Percentiles rank a stretch among this genome's conserved stretches.
Evolutionary conservation across 2,888 invertebrate species (phyloP).

Genomic region (Philereme transversata): DNA sequence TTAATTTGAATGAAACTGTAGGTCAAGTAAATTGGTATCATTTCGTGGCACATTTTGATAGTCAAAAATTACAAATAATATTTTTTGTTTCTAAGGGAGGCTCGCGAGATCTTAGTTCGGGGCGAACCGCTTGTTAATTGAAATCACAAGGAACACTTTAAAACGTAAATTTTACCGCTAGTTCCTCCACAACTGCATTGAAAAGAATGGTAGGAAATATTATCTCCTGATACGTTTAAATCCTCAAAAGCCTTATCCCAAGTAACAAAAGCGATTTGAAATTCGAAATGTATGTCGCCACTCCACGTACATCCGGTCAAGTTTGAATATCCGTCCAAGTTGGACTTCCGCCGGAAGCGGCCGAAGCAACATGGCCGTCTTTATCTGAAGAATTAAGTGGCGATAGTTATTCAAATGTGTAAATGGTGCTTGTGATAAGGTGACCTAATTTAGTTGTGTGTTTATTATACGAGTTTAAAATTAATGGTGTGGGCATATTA

Average conservation of each 20-base stretch:
- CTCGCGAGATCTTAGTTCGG: too few relatives aligned
- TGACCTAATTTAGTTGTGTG: conserved; percentile 18
- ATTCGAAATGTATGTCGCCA: conserved; percentile 82
- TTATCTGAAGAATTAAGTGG: conserved; percentile 81
- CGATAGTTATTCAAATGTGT: conserved; percentile 79
- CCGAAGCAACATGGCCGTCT: conserved; percentile 78
- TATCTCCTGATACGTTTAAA: conserved; percentile 8
- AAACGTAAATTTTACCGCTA: too few relatives aligned
- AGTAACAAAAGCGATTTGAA: conserved; percentile 68
- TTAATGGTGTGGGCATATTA: neutral
- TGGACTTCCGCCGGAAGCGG: conserved; percentile 78
- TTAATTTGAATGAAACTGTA: too few relatives aligned
- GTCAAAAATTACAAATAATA: too few relatives aligned
- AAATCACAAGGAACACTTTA: too few relatives aligned
- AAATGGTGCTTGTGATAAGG: conserved; percentile 32
- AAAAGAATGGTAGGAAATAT: too few relatives aligned
- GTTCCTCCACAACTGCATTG: too few relatives aligned
- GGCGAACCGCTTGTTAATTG: too few relatives aligned
- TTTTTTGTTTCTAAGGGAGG: too few relatives aligned
- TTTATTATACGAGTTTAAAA: neutral
- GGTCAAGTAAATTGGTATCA: too few relatives aligned
- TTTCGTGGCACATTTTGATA: too few relatives aligned
- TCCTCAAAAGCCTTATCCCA: conserved; percentile 33
- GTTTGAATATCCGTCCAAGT: conserved; percentile 82
- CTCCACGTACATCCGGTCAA: conserved; percentile 79